Evolutionary conservation across 2,113 vertebrate genomes (phyloP), one percentile per base, ranked within the genome.

Genomic region (Cyanistes caeruleus): DNA sequence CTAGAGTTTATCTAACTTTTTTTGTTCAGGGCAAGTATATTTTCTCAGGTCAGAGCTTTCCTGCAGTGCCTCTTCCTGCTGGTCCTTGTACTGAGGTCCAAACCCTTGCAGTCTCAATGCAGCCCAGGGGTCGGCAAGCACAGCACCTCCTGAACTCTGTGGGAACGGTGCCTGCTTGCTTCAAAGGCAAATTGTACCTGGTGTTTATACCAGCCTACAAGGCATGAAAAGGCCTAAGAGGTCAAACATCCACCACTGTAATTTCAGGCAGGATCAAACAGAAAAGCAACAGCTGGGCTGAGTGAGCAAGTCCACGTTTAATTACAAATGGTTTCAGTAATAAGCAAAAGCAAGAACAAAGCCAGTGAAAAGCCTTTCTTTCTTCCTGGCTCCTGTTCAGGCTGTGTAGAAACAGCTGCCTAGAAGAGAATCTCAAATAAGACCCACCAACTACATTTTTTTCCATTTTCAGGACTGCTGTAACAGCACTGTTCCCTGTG

Each of bases 201-300:
- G 62, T 82, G 78, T 79, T 92, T 90, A 82, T 58, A 74, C 37
- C 92, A 93, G 86, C 84, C 85, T 69, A 67, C 43, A 7, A 89
- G 84, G 95, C 89, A 81, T n/a, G 68, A 94, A 93, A 89, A 84
- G 84, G 89, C 93, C 82, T 22, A 6, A 48, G 53, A 96, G 91
- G 93, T 94, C 95, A 96, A 74, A 31, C n/a, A 84, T 69, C 41
- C 89, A 96, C 82, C 51, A 48, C 94, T 86, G 82, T 86, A 91
- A 96, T 96, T 96, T 91, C 84, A 80, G 75, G 91, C 81, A 95
- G 90, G 91, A 93, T 96, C 95, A 95, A 94, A 93, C 51, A 83
- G 68, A 90, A 92, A 73, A 72, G 58, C 56, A 90, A 81, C 79
- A 95, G 94, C 92, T 92, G 92, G 93, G 82, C 82, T 84, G 85